phyloP scores from a whole-genome alignment of 2,113 vertebrate species.

The Chloropsis cyanopogon region DNA sequence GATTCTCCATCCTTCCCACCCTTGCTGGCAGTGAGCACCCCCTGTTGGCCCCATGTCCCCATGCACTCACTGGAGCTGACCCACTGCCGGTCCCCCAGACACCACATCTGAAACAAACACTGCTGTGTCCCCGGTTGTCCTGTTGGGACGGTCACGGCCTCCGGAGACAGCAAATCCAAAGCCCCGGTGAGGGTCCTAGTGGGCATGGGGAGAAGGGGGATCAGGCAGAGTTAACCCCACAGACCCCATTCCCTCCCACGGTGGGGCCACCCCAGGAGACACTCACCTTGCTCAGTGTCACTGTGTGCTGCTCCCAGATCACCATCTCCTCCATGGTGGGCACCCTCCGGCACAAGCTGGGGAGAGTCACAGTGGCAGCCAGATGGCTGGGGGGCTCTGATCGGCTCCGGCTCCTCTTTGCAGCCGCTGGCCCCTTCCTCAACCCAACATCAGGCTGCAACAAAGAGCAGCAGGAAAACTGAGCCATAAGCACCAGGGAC shows the following conservation, averaged over 20 bases:
- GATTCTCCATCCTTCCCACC: rapidly evolving
- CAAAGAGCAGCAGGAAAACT: neutral
- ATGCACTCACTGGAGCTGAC: slow-evolving; percentile 85
- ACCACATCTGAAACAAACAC: slow-evolving; percentile 90
- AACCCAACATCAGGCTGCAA: neutral
- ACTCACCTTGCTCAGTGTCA: slow-evolving; percentile 85
- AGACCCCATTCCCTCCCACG: rapidly evolving
- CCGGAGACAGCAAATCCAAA: slow-evolving; percentile 93
- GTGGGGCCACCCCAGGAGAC: rapidly evolving
- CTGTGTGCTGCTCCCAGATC: slow-evolving; percentile 96
- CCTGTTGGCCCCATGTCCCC: rapidly evolving
- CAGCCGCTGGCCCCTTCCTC: neutral
- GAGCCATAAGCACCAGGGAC: neutral
- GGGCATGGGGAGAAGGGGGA: neutral
- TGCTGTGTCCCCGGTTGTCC: slow-evolving; percentile 66
- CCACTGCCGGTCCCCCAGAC: slow-evolving; percentile 84
- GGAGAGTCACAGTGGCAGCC: rapidly evolving
- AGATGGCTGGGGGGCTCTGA: rapidly evolving
- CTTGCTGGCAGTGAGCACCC: rapidly evolving
- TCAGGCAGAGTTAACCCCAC: neutral
- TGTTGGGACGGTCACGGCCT: slow-evolving; percentile 80
- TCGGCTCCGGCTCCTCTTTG: neutral
- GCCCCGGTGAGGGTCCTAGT: slow-evolving; percentile 85
- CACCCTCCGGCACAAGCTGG: slow-evolving; percentile 51
- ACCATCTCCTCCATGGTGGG: slow-evolving; percentile 89